These are phyloP conservation scores for Corythaeola cristata DNA, from an alignment of 2,113 vertebrate genomes.

Conservation along the genomic window DNA sequence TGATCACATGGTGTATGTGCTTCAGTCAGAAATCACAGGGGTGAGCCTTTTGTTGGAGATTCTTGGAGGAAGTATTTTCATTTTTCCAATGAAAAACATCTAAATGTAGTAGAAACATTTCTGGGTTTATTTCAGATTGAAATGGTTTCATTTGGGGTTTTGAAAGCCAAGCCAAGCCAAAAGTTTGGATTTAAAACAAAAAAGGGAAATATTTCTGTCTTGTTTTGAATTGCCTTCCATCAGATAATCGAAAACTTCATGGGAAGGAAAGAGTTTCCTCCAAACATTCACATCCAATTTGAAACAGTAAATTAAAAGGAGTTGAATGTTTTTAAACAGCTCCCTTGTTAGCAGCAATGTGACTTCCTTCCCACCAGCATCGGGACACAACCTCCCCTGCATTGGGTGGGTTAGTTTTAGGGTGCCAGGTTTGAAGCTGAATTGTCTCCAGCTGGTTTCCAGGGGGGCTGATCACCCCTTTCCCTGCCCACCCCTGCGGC, in stretches of 20 bases:
- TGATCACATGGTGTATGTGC: not conserved
- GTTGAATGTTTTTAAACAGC: not conserved
- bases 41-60: not conserved
- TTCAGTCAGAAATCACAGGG: not conserved
- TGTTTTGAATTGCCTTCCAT: constrained; percentile 36
- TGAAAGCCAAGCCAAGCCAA: not conserved
- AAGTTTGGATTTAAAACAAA: constrained; percentile 13
- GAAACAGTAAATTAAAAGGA: not conserved
- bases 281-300: not conserved
- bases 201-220: constrained; percentile 10
- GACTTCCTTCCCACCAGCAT: not conserved
- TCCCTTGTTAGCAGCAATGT: not conserved
- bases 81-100: not conserved
- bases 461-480: not conserved
- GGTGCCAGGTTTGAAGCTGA: not conserved
- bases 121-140: not conserved
- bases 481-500: not conserved
- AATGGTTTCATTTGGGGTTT: constrained; percentile 1
- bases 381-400: not conserved
- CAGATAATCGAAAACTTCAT: constrained; percentile 4
- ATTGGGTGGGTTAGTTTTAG: not conserved
- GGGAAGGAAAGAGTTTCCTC: constrained; percentile 5
- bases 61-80: not conserved
- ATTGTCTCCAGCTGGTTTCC: not conserved
- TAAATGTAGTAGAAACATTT: not conserved